Evolutionary conservation across 2,113 vertebrate genomes (phyloP), one percentile per base, ranked within the genome.

Genomic region (Xenopus tropicalis): DNA sequence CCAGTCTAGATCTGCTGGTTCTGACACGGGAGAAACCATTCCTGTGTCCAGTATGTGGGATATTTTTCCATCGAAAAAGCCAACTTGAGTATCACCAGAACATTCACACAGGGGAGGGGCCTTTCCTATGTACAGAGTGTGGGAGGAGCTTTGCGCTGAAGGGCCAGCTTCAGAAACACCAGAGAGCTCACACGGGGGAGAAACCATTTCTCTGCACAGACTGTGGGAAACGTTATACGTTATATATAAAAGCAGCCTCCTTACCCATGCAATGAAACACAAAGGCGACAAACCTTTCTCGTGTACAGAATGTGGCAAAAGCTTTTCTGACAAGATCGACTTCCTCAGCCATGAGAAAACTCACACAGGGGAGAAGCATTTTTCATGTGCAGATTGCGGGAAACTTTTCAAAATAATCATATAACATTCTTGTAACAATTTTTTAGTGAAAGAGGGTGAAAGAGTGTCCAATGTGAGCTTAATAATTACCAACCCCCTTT

Each of bases 1-100:
- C 11, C 11, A 46, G 10, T 46, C 14, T 46, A 61, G 84, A 83
- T 77, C 87, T 90, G 70, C 80, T 86, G 68, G 85, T 88, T 14
- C 90, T 91, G 20, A 48, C 43, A 1, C 20, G 65, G 14, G 43
- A 66, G 17, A 68, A 52, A 37, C 62, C 79, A 2, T 90, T 88
- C 69, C 81, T 80, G 71, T 91, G 90, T 83, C 85, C 17, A 23
- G 73, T 80, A 24, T 84, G 80, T 43, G 80, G 79, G 17, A 84
- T 79, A 42, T 52, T 73, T 19, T 82, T 85, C 48, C 83, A 75
- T 64, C 80, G 80, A 20, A 77, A 73, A 56, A 77, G 68, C 29
- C 78, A 80, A 56, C 82, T 81, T 51, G 72, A 77, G 29, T 78
- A 37, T 59, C 79, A 80, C 42, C 77, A 80, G 51, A 80, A 81